phyloP scores from a whole-genome alignment of 2,888 invertebrate species.

The Craniophora ligustri region DNA sequence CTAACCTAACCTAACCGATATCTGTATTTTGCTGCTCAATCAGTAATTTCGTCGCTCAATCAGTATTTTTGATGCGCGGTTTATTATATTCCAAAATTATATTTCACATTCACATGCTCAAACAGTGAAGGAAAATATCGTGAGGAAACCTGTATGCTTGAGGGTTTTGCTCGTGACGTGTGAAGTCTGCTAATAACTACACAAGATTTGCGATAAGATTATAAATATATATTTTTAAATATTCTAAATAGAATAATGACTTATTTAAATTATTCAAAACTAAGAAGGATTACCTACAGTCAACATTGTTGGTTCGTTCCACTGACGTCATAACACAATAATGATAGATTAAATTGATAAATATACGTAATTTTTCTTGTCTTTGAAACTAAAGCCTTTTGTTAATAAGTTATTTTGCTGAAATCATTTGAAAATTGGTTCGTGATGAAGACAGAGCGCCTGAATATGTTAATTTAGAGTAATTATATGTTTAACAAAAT shows the following conservation, averaged over 20 bases:
- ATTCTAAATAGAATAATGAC: background rate
- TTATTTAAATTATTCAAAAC: background rate
- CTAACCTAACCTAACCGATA: too few species aligned
- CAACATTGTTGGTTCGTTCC: slow-evolving; percentile 4
- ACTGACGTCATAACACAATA: slow-evolving; percentile 13
- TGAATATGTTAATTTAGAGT: slow-evolving; percentile 20
- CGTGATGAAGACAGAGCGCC: background rate
- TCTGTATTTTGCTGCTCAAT: too few species aligned
- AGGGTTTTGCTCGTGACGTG: too few species aligned
- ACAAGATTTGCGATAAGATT: too few species aligned
- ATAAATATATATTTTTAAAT: too few species aligned
- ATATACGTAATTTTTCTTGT: slow-evolving; percentile 23
- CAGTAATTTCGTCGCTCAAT: too few species aligned
- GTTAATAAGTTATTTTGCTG: slow-evolving; percentile 11
- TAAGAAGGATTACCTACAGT: background rate
- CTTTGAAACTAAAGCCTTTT: slow-evolving; percentile 16
- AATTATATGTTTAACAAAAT: slow-evolving; percentile 15
- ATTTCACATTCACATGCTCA: too few species aligned
- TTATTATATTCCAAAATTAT: too few species aligned
- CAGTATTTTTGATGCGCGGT: too few species aligned
- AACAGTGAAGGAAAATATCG: too few species aligned
- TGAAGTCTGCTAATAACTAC: too few species aligned
- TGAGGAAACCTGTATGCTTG: too few species aligned
- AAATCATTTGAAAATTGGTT: slow-evolving; percentile 6
- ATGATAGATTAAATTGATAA: slow-evolving; percentile 20